Evolutionary conservation across 2,888 invertebrate species (phyloP).

Genomic region (Meteorus colon): DNA sequence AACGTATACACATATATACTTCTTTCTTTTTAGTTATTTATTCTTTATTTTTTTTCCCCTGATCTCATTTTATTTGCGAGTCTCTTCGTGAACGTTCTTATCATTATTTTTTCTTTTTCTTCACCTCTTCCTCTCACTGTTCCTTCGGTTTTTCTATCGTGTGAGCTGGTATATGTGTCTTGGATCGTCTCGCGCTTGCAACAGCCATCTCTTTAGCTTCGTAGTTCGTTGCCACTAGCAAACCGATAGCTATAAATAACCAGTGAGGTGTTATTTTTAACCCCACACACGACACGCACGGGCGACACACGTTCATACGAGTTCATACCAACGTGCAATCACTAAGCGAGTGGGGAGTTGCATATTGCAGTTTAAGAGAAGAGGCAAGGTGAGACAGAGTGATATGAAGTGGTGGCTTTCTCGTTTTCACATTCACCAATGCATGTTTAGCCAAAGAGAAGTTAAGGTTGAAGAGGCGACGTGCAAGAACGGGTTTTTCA

Average conservation of each 20-base stretch:
- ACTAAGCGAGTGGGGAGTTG: not conserved
- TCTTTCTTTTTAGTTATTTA: not conserved
- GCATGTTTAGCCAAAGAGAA: constrained; percentile 11
- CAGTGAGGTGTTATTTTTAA: constrained; percentile 69
- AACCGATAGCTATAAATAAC: constrained; percentile 65
- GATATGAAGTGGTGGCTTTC: constrained; percentile 43
- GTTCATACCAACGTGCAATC: constrained; percentile 9
- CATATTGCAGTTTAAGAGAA: not conserved
- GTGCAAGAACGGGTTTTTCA: constrained; percentile 59
- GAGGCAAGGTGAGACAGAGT: constrained; percentile 8
- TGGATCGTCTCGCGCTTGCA: constrained; percentile 32
- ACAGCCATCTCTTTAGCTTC: constrained; percentile 5
- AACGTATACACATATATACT: not conserved
- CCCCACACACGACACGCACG: constrained; percentile 55
- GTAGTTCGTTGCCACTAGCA: constrained; percentile 46
- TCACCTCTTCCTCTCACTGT: constrained; percentile 30
- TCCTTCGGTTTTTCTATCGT: constrained; percentile 42
- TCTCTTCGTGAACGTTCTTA: constrained; percentile 7
- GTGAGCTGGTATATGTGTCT: constrained; percentile 38
- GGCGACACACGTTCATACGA: constrained; percentile 37
- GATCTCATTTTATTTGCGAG: constrained; percentile 32
- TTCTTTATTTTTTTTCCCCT: constrained; percentile 38
- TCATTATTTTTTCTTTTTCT: constrained; percentile 27
- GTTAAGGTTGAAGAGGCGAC: constrained; percentile 43
- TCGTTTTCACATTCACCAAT: not conserved